Evolutionary conservation across 1,140 invertebrate species (phyloP).

Genomic region (Drosophila auraria): DNA sequence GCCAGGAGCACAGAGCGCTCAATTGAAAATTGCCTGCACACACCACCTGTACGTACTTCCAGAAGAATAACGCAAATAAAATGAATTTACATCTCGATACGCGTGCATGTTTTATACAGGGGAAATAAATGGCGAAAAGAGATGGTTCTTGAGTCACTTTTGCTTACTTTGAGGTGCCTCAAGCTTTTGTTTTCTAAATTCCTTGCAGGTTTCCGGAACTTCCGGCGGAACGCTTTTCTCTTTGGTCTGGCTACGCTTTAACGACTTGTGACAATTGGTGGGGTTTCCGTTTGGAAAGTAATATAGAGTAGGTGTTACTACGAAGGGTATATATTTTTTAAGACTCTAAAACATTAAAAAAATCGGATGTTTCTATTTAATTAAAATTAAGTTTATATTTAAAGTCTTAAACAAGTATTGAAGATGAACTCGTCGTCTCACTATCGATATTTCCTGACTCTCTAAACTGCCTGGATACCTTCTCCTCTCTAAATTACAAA

Average conservation of each 20-base stretch:
- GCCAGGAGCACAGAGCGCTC: slow-evolving; percentile 58
- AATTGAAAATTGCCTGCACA: slow-evolving; percentile 48
- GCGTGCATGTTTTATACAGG: slow-evolving; percentile 6
- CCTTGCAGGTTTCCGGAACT: background rate
- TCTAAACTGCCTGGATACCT: background rate
- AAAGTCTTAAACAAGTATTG: too few species aligned
- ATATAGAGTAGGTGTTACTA: too few species aligned
- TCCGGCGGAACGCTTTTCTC: background rate
- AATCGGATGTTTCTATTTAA: too few species aligned
- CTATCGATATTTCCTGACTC: background rate
- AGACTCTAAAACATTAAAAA: too few species aligned
- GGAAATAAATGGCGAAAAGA: slow-evolving; percentile 36
- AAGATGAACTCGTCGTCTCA: background rate
- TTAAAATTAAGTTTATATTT: too few species aligned
- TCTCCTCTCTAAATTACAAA: slow-evolving; percentile 19
- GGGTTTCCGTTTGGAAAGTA: background rate
- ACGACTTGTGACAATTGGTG: slow-evolving; percentile 14
- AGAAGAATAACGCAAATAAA: slow-evolving; percentile 33
- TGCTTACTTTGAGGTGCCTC: slow-evolving; percentile 3
- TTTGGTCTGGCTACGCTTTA: background rate
- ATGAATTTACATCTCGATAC: slow-evolving; percentile 38
- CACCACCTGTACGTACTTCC: slow-evolving; percentile 22
- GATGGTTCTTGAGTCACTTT: slow-evolving; percentile 12
- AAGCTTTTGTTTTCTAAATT: slow-evolving; percentile 17
- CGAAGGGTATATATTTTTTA: too few species aligned